Conservation (phyloP, 2,888 invertebrate species). For the Polyommatus icarus region DNA sequence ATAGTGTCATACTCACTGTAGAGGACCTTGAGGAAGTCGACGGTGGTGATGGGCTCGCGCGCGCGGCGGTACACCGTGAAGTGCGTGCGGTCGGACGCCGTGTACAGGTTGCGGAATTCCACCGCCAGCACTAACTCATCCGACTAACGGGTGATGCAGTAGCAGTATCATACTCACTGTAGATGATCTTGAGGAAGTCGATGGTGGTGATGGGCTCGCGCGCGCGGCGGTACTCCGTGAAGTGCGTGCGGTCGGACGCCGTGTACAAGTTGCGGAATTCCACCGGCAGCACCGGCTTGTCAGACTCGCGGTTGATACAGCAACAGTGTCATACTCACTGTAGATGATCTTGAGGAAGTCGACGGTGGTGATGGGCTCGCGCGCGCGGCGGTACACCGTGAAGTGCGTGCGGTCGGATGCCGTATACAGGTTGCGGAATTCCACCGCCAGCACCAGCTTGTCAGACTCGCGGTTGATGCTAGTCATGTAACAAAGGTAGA, state of each 20-base stretch:
- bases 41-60: slow-evolving; percentile 40
- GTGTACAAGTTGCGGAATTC: slow-evolving; percentile 39
- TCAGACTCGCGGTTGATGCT: slow-evolving; percentile 43
- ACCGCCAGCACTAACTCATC: slow-evolving; percentile 41
- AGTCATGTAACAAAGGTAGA: not conserved
- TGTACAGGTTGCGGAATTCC: slow-evolving; percentile 38
- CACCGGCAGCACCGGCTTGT: slow-evolving; percentile 41
- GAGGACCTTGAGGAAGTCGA: slow-evolving; percentile 29
- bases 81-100: slow-evolving; percentile 30
- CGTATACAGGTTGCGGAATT: slow-evolving; percentile 38
- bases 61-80: slow-evolving; percentile 40
- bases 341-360: slow-evolving; percentile 29
- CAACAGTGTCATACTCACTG: slow-evolving; percentile 33
- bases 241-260: slow-evolving; percentile 32
- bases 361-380: slow-evolving; percentile 40
- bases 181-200: slow-evolving; percentile 28
- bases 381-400: slow-evolving; percentile 40
- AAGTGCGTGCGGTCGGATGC: slow-evolving; percentile 33
- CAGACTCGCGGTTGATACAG: slow-evolving; percentile 41
- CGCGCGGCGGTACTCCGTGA: slow-evolving; percentile 40
- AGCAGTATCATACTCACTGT: slow-evolving; percentile 32
- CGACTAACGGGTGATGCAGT: slow-evolving; percentile 40
- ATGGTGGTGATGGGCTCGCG: slow-evolving; percentile 41
- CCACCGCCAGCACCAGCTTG: slow-evolving; percentile 41
- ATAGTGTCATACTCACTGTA: slow-evolving; percentile 25